Conservation (phyloP, 2,888 invertebrate genomes). For the Temnothorax rugatulus region DNA sequence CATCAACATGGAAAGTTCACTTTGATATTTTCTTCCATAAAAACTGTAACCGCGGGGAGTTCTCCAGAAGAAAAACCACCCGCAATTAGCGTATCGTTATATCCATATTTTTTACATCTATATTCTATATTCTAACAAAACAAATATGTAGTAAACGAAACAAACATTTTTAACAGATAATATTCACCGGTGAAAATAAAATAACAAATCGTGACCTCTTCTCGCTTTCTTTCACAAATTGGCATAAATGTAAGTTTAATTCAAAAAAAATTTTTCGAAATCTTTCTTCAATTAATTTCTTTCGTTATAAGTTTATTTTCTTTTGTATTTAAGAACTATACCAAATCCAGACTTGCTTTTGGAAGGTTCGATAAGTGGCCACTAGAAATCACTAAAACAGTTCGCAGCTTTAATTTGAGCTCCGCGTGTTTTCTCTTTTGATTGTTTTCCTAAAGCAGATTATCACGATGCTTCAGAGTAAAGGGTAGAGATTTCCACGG, state of each 20-base stretch:
- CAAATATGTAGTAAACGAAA: not conserved
- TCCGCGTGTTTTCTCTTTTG: slow-evolving; percentile 24
- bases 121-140: not conserved
- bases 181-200: not conserved
- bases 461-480: slow-evolving; percentile 21
- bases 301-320: not conserved
- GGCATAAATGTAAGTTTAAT: not conserved
- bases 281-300: not conserved
- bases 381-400: slow-evolving; percentile 17
- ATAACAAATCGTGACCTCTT: not conserved
- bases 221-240: not conserved
- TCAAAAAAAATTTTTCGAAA: not conserved
- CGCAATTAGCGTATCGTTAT: not conserved
- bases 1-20: not conserved
- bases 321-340: not conserved
- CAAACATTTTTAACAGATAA: not conserved
- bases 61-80: not conserved
- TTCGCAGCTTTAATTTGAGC: slow-evolving; percentile 30
- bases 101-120: not conserved
- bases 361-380: not conserved
- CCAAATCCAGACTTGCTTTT: not conserved
- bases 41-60: not conserved
- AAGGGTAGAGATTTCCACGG: slow-evolving; percentile 37
- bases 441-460: slow-evolving; percentile 45
- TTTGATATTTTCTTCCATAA: not conserved